Evolutionary conservation across 2,888 invertebrate genomes (phyloP).

Genomic region (Cordilura impudica): DNA sequence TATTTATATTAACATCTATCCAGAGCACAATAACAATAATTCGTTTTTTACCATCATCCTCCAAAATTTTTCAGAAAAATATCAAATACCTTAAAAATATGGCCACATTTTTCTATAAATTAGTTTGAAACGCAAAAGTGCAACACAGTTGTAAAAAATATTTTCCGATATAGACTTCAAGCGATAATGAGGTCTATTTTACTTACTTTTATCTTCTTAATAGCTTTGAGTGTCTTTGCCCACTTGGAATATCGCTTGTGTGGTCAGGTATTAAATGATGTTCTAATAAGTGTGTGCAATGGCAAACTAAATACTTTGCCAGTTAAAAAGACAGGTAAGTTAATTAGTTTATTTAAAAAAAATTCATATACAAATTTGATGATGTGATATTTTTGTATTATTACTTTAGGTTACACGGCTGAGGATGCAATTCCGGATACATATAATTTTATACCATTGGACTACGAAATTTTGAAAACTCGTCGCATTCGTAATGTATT

Average conservation of each 20-base stretch:
- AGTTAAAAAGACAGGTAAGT: neutral
- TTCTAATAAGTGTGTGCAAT: neutral
- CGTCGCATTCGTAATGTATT: slow-evolving; percentile 7
- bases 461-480: neutral
- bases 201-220: no score
- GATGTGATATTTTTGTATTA: neutral
- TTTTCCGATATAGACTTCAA: no score
- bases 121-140: no score
- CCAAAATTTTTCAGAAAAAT: no score
- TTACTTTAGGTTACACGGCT: neutral
- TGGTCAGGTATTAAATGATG: neutral
- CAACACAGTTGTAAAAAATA: no score
- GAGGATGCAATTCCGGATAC: neutral
- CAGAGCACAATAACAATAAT: no score
- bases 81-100: no score
- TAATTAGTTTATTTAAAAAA: neutral
- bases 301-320: neutral
- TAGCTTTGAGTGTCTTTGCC: neutral
- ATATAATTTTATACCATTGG: neutral
- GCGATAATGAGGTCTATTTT: no score
- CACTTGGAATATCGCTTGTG: neutral
- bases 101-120: no score
- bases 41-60: no score
- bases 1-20: no score
- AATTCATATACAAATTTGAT: neutral